Evolutionary conservation across 1,140 invertebrate species (phyloP), one percentile per base, ranked within the genome.

Genomic region (Orchesella cincta): DNA sequence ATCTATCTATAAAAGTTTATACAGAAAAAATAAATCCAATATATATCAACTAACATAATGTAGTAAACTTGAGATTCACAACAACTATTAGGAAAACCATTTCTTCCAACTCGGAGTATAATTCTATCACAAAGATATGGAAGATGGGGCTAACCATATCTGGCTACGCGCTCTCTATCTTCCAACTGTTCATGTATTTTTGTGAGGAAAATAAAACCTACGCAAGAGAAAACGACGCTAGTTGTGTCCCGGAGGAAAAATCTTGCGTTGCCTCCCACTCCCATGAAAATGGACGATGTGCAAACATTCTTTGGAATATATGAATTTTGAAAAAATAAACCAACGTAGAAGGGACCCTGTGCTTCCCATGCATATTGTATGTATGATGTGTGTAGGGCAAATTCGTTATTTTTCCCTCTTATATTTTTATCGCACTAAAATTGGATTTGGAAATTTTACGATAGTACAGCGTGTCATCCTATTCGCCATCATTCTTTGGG

Each of bases 361-460:
- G 54, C 26, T 57, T n/a, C n/a, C n/a, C n/a, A 57, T 57, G 12
- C 54, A 57, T 57, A n/a, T 57, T 57, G 54, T 57, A 57, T 18
- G 26, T 57, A 57, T 57, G 54, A 14, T 8, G 54, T 57, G 26
- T 57, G 12, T 18, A 57, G 26, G 14, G 8, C 12, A 57, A 23
- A 57, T 57, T 46, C 39, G 8, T 46, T 8, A 20, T 46, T 46
- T 46, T 46, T 12, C 39, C 39, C 8, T 46, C 54, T 26, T 57
- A 12, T 12, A 20, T 46, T 57, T 57, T 57, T 57, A 57, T 57
- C 54, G 54, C 12, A 57, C 3, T 12, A 57, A 57, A 57, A 57
- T 57, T 57, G 23, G 54, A 57, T 57, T 57, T 57, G 54, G 23
- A 57, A 57, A 57, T 57, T 57, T 57, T 57, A 57, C 54, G 54